Conservation (phyloP, 2,113 vertebrate species). For the Pitta sordida region DNA sequence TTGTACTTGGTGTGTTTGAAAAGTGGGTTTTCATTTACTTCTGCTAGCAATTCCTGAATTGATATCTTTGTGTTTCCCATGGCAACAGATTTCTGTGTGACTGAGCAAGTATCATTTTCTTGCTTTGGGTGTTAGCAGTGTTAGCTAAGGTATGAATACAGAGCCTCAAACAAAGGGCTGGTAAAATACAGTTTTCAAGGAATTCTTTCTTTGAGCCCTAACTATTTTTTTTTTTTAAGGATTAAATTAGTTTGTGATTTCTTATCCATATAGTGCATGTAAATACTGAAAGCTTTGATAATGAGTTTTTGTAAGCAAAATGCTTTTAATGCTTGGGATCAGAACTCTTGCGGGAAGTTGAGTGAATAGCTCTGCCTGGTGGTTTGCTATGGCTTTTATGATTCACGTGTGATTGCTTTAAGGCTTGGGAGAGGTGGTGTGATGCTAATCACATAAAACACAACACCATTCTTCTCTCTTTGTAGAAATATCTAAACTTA, state of each 20-base stretch:
- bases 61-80: not conserved
- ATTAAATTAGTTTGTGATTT: not conserved
- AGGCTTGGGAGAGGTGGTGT: not conserved
- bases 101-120: not conserved
- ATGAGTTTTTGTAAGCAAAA: not conserved
- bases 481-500: not conserved
- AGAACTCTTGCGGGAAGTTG: not conserved
- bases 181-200: not conserved
- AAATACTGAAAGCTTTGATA: not conserved
- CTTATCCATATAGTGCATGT: not conserved
- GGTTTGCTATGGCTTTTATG: not conserved
- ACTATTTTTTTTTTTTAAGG: not conserved
- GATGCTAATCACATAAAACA: not conserved
- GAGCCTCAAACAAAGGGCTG: not conserved
- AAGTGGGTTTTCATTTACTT: not conserved
- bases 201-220: not conserved
- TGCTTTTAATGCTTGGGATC: not conserved
- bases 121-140: not conserved
- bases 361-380: not conserved
- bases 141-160: not conserved
- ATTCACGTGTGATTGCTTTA: not conserved
- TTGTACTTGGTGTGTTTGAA: not conserved
- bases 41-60: not conserved
- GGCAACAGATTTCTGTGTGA: conserved; percentile 31
- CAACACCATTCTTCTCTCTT: not conserved